Evolutionary conservation across 1,140 invertebrate species (phyloP).

Genomic region (Drosophila equinoxialis): DNA sequence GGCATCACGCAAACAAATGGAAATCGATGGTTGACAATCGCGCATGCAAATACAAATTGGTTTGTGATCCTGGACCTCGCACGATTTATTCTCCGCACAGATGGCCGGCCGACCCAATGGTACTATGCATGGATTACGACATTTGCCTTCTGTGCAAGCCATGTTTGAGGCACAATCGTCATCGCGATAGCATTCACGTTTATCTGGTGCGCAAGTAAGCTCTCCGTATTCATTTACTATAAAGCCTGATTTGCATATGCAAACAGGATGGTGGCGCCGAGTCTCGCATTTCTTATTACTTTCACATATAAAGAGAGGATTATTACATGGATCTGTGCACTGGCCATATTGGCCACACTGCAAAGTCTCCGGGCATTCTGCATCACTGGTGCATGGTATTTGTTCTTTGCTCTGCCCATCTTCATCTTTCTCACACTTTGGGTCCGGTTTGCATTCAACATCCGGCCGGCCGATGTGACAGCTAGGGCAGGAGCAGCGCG

Average conservation of each 20-base stretch:
- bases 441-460: slow-evolving; percentile 89
- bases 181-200: slow-evolving; percentile 90
- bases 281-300: slow-evolving; percentile 94
- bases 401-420: slow-evolving; percentile 84
- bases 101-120: slow-evolving; percentile 85
- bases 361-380: slow-evolving; percentile 90
- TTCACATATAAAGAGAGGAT: slow-evolving; percentile 87
- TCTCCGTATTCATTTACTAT: slow-evolving; percentile 92
- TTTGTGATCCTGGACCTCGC: slow-evolving; percentile 92
- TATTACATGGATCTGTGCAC: slow-evolving; percentile 91
- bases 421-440: slow-evolving; percentile 86
- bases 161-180: slow-evolving; percentile 93
- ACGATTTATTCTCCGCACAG: slow-evolving; percentile 91
- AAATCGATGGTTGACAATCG: slow-evolving; percentile 92
- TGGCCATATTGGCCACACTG: slow-evolving; percentile 89
- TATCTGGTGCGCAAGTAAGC: slow-evolving; percentile 91
- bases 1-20: slow-evolving; percentile 93
- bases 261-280: slow-evolving; percentile 91
- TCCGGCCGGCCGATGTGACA: slow-evolving; percentile 92
- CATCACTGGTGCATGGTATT: slow-evolving; percentile 86
- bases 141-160: slow-evolving; percentile 91
- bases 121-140: slow-evolving; percentile 92
- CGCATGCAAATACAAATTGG: slow-evolving; percentile 93
- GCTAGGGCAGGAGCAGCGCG: slow-evolving; percentile 93
- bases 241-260: slow-evolving; percentile 94